These are phyloP conservation scores for Pachypeltis micranthus DNA, from an alignment of 1,140 invertebrate species.

Conservation along the genomic window DNA sequence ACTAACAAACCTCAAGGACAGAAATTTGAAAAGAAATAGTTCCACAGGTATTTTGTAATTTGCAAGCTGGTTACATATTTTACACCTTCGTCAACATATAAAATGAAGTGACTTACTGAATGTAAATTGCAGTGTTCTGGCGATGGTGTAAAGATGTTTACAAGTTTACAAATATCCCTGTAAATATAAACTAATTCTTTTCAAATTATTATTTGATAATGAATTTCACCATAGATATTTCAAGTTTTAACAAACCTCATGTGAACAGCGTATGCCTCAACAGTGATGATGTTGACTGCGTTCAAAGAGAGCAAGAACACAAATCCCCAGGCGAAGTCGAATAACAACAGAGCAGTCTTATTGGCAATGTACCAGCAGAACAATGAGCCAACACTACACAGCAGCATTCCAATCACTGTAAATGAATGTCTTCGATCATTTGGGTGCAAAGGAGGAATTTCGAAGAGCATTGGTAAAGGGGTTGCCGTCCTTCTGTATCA, in stretches of 20 bases:
- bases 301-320: constrained; percentile 16
- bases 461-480: too few species aligned
- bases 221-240: background rate
- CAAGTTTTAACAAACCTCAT: constrained; percentile 5
- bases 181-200: background rate
- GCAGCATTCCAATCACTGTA: constrained; percentile 11
- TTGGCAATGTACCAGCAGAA: background rate
- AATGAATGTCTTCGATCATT: too few species aligned
- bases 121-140: too few species aligned
- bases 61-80: too few species aligned
- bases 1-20: too few species aligned
- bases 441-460: too few species aligned
- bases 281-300: constrained; percentile 15
- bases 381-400: constrained; percentile 6
- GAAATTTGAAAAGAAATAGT: too few species aligned
- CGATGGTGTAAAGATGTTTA: too few species aligned
- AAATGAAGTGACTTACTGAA: too few species aligned
- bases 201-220: background rate
- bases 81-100: too few species aligned
- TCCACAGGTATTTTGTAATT: too few species aligned
- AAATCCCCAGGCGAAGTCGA: constrained; percentile 12
- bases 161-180: too few species aligned
- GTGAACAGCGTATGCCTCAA: constrained; percentile 16
- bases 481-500: background rate
- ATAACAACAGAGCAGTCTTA: background rate